phyloP scores from a whole-genome alignment of 2,797 vertebrate species.

The Sebastes taczanowskii region DNA sequence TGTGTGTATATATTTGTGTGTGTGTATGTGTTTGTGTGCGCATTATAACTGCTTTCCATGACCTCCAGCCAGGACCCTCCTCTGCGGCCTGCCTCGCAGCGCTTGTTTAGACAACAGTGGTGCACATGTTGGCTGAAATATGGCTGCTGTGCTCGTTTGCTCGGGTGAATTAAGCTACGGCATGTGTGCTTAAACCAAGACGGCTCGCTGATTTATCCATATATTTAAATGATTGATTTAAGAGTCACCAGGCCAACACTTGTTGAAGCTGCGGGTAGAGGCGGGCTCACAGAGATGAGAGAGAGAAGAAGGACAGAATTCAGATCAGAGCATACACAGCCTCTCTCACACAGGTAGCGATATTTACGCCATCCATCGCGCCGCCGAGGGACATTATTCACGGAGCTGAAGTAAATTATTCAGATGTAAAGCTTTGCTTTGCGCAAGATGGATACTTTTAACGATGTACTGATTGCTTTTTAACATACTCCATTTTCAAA shows the following conservation, averaged over 20 bases:
- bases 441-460: constrained; percentile 74
- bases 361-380: constrained; percentile 64
- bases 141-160: constrained; percentile 74
- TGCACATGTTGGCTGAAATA: constrained; percentile 86
- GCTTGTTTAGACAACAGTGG: constrained; percentile 88
- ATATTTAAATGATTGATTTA: constrained; percentile 85
- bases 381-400: constrained; percentile 65
- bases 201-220: constrained; percentile 81
- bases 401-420: constrained; percentile 69
- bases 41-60: constrained; percentile 83
- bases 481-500: constrained; percentile 76
- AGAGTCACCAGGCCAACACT: constrained; percentile 75
- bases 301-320: constrained; percentile 60
- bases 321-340: constrained; percentile 57
- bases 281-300: constrained; percentile 54
- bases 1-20: constrained; percentile 34
- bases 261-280: constrained; percentile 58
- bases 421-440: constrained; percentile 62
- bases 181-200: constrained; percentile 83
- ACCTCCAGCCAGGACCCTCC: constrained; percentile 82
- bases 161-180: constrained; percentile 83
- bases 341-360: constrained; percentile 65
- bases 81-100: constrained; percentile 75
- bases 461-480: constrained; percentile 77
- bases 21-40: constrained; percentile 52